Percentiles rank a stretch among this genome's conserved stretches.
Evolutionary conservation across 1,140 invertebrate genomes (phyloP).

Genomic region (Drosophila melanica): DNA sequence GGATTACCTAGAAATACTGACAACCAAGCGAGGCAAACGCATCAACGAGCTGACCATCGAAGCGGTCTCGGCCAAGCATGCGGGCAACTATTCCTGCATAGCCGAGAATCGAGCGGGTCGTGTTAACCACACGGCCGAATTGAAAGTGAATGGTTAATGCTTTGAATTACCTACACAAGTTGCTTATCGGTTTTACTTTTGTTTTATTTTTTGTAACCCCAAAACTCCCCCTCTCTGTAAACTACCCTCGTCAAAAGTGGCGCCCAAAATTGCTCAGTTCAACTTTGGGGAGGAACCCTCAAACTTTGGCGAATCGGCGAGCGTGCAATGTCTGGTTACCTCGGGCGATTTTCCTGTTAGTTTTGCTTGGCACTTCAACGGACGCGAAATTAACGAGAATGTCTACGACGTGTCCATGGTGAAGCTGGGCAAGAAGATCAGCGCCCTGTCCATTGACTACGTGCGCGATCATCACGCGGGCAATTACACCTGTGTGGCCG

Average conservation of each 20-base stretch:
- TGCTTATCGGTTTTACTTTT: conserved; percentile 35
- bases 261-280: conserved; percentile 88
- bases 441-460: conserved; percentile 88
- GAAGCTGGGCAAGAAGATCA: conserved; percentile 84
- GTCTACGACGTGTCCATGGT: conserved; percentile 84
- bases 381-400: conserved; percentile 85
- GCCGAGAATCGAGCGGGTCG: conserved; percentile 89
- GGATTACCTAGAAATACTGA: conserved; percentile 85
- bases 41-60: conserved; percentile 91
- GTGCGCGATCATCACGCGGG: conserved; percentile 88
- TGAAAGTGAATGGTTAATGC: conserved; percentile 89
- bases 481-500: conserved; percentile 89
- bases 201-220: conserved; percentile 14
- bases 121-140: conserved; percentile 87
- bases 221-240: background rate
- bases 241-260: conserved; percentile 84
- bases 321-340: conserved; percentile 89
- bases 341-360: conserved; percentile 91
- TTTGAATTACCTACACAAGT: background rate
- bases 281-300: conserved; percentile 87
- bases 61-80: conserved; percentile 89
- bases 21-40: conserved; percentile 88
- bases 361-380: conserved; percentile 86
- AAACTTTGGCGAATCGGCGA: conserved; percentile 89
- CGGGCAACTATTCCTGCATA: conserved; percentile 92